Evolutionary conservation across 1,140 invertebrate genomes (phyloP).

Genomic region (Brachystomella parvula): DNA sequence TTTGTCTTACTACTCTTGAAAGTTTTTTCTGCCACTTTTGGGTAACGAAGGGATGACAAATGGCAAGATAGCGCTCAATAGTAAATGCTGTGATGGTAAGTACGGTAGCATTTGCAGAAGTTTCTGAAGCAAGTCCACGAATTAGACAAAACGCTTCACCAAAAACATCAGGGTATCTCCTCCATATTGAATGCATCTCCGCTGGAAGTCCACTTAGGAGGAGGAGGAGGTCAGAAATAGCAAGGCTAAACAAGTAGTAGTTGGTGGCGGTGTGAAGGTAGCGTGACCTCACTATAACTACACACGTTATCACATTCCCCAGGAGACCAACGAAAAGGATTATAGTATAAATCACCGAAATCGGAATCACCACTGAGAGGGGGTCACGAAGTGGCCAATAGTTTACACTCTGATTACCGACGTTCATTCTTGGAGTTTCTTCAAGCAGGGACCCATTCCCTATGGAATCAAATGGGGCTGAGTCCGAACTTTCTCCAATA

Average conservation of each 20-base stretch:
- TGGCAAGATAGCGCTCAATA: slow-evolving; percentile 59
- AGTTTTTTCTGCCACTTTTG: slow-evolving; percentile 49
- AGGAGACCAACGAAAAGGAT: slow-evolving; percentile 79
- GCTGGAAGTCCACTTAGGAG: slow-evolving; percentile 33
- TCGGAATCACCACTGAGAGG: slow-evolving; percentile 64
- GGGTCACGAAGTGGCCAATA: slow-evolving; percentile 45
- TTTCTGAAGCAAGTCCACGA: slow-evolving; percentile 49
- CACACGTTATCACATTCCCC: slow-evolving; percentile 85
- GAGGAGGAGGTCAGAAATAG: slow-evolving; percentile 58
- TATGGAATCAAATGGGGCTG: no score
- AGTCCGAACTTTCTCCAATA: no score
- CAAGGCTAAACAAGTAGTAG: slow-evolving; percentile 59
- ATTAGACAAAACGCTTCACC: slow-evolving; percentile 51
- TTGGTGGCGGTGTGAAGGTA: slow-evolving; percentile 82
- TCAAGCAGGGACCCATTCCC: no score
- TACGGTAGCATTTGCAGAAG: slow-evolving; percentile 58
- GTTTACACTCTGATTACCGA: no score
- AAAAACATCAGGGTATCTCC: slow-evolving; percentile 43
- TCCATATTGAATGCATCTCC: slow-evolving; percentile 36
- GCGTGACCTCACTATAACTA: slow-evolving; percentile 83
- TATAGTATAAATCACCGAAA: slow-evolving; percentile 68
- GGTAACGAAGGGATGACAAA: slow-evolving; percentile 49
- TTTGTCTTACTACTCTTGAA: slow-evolving; percentile 47
- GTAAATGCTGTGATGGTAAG: slow-evolving; percentile 86
- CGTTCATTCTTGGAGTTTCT: no score